phyloP scores from a whole-genome alignment of 92 coral and sea anemone genomes.

The Meandrina meandrites region DNA sequence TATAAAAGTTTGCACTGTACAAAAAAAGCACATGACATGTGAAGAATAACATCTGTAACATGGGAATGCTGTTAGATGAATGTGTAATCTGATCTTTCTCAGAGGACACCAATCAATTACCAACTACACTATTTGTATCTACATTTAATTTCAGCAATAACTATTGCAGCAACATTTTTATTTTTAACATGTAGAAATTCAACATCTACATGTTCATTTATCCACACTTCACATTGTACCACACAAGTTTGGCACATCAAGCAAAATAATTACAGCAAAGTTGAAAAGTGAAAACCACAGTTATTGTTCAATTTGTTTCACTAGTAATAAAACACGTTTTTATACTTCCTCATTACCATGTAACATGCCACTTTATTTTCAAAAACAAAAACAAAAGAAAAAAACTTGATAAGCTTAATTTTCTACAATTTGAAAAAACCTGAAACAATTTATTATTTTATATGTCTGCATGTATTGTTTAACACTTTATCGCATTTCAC shows the following conservation, averaged over 20 bases:
- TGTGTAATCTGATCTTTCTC: neutral
- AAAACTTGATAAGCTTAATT: neutral
- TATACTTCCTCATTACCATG: too few relatives aligned
- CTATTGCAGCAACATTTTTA: neutral
- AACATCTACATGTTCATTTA: neutral
- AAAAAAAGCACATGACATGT: neutral
- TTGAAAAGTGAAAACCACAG: neutral
- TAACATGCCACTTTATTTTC: neutral
- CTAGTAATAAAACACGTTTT: too few relatives aligned
- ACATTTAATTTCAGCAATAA: neutral
- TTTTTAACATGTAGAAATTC: neutral
- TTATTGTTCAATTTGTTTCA: too few relatives aligned
- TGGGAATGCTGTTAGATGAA: neutral
- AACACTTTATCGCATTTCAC: neutral
- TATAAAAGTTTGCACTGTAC: neutral
- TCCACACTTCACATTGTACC: neutral
- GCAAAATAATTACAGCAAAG: neutral
- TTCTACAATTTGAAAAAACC: neutral
- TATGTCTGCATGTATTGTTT: neutral
- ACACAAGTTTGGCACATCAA: neutral
- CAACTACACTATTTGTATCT: neutral
- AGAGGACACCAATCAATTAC: neutral
- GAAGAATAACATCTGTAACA: neutral
- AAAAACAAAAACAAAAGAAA: neutral
- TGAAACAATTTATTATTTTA: neutral